Percentiles rank a stretch among this genome's conserved stretches.
Evolutionary conservation across 2,113 vertebrate genomes (phyloP).

Genomic region (Psilopogon haemacephalus): DNA sequence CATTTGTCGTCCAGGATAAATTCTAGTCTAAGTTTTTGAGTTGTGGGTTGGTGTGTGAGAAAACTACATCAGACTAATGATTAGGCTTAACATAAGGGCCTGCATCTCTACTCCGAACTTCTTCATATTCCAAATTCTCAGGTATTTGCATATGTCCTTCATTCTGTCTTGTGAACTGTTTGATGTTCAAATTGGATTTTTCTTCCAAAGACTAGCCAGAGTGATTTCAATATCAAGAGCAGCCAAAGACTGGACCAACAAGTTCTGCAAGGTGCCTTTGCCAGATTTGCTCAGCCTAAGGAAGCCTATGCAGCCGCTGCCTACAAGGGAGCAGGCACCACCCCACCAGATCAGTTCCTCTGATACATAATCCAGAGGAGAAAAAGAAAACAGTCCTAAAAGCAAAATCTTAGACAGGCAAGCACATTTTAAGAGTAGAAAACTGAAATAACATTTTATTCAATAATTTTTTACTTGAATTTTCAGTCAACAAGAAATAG

Average conservation of each 20-base stretch:
- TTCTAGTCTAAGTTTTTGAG: background rate
- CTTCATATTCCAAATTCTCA: background rate
- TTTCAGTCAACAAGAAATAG: background rate
- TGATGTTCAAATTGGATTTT: background rate
- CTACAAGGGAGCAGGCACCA: background rate
- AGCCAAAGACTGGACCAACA: background rate
- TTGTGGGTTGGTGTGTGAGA: background rate
- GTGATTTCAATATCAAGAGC: constrained; percentile 27
- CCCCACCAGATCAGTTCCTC: background rate
- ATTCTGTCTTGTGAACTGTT: background rate
- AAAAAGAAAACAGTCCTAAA: background rate
- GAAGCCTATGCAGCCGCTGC: background rate
- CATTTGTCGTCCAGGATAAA: background rate
- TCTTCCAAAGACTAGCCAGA: constrained; percentile 28
- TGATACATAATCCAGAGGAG: background rate
- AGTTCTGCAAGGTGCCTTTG: constrained; percentile 1
- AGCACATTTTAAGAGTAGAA: background rate
- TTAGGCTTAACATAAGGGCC: background rate
- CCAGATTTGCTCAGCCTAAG: background rate
- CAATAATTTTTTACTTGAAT: background rate
- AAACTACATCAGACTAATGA: background rate
- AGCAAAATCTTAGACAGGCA: background rate
- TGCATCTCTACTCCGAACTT: background rate
- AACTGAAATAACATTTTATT: background rate
- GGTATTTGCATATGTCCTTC: constrained; percentile 19